Evolutionary conservation across 2,888 invertebrate genomes (phyloP), one percentile per base, ranked within the genome.

Genomic region (Cerceris rybyensis): DNA sequence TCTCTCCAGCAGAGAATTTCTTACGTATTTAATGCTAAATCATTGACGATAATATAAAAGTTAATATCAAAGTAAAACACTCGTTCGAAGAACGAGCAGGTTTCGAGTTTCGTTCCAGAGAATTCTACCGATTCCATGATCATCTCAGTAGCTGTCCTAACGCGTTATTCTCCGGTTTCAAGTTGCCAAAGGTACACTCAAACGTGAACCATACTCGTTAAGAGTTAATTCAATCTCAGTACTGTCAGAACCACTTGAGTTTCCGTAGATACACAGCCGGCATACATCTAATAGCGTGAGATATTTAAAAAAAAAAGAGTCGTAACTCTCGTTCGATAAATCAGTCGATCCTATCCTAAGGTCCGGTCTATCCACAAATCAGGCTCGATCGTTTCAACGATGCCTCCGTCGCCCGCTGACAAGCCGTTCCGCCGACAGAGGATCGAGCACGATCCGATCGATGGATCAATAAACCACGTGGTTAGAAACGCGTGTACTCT

Each of bases 401-500:
- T 78, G 67, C 69, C 70, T n/a, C 70, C 78, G 78, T 80, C 80
- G 67, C 16, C 59, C 78, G 63, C 68, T 72, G 78, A 78, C 78
- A 78, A 78, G 78, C 71, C 69, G 77, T 52, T 57, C 7, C 11
- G 65, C 59, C 64, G 65, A 73, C 75, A 75, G 9, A 14, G 43
- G 17, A n/a, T 42, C 50, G 42, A 13, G 57, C 16, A 73, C 78
- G 80, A 81, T 84, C 78, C 88, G 88, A 90, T 89, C 87, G 87
- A 88, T 88, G 86, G 86, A 88, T 88, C 86, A 87, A 87, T 87
- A 86, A 87, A 81, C 80, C 80, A 81, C 77, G 84, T 67, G 82
- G 81, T 81, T 81, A 82, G 81, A 83, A 86, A 86, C 85, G 87
- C 86, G 86, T 88, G 87, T 88, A 86, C 81, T 54, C 74, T 86